A percentile compares a stretch with the other conserved stretches of the same genome.
These are phyloP conservation scores for Pteropus alecto DNA, from an alignment of 2,113 vertebrate genomes.

Conservation along the genomic window DNA sequence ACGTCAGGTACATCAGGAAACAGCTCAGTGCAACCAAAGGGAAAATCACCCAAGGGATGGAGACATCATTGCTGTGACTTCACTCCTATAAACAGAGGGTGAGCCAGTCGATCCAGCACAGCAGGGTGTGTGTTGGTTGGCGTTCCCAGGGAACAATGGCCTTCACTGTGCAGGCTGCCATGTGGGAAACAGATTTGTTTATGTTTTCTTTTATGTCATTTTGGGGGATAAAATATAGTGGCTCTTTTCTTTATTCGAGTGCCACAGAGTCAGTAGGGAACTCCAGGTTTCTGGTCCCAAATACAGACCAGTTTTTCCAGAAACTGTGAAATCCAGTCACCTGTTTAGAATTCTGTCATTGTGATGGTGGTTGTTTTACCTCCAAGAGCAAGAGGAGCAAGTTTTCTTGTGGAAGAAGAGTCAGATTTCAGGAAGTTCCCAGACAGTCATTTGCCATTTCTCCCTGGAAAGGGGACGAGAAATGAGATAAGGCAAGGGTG, in stretches of 20 bases:
- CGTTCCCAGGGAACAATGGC: constrained; percentile 60
- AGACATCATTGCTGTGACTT: constrained; percentile 29
- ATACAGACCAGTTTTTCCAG: not conserved
- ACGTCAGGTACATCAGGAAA: not conserved
- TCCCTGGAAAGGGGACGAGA: constrained; percentile 30
- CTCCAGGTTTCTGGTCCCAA: not conserved
- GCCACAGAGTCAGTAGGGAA: not conserved
- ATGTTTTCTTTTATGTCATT: constrained; percentile 62
- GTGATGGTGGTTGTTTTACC: not conserved
- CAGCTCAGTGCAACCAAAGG: not conserved
- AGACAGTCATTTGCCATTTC: not conserved
- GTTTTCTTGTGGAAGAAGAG: constrained; percentile 40
- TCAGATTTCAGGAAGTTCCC: constrained; percentile 60
- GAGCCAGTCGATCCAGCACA: constrained; percentile 59
- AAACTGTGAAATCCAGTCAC: not conserved
- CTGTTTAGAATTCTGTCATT: not conserved
- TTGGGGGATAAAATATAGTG: not conserved
- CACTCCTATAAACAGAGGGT: constrained; percentile 39
- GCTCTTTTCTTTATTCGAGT: not conserved
- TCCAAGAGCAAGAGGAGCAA: constrained; percentile 11
- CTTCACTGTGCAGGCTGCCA: constrained; percentile 47
- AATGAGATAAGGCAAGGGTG: not conserved
- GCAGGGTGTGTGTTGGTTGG: not conserved
- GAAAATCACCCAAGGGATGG: constrained; percentile 44
- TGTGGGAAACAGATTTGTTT: constrained; percentile 57